These are phyloP conservation scores for Colostygia pectinataria DNA, from an alignment of 2,888 invertebrate species.

Conservation along the genomic window DNA sequence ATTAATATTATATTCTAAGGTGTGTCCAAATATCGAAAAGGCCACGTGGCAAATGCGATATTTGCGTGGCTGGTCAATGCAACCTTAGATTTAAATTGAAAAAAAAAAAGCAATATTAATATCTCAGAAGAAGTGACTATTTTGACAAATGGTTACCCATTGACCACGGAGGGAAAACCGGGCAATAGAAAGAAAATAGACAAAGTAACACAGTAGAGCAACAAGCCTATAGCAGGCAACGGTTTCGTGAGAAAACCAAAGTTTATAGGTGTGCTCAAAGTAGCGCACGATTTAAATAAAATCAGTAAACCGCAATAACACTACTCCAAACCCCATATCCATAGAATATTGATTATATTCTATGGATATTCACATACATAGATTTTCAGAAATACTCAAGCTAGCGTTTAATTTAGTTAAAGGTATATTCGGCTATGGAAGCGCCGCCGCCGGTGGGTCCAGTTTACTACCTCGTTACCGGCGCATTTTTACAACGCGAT, in stretches of 20 bases:
- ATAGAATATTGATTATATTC: too few species aligned
- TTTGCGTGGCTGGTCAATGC: too few species aligned
- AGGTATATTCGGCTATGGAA: constrained; percentile 49
- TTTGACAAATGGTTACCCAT: too few species aligned
- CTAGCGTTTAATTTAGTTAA: constrained; percentile 1
- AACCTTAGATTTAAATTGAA: too few species aligned
- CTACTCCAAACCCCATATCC: too few species aligned
- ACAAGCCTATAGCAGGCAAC: constrained; percentile 17
- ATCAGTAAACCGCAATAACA: neutral
- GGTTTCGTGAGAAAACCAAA: constrained; percentile 9
- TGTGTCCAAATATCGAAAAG: too few species aligned
- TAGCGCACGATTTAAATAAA: neutral
- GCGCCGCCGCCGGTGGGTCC: constrained; percentile 40
- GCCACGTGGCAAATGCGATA: too few species aligned
- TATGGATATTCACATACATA: too few species aligned
- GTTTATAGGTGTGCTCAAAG: neutral
- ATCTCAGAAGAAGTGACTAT: too few species aligned
- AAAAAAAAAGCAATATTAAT: too few species aligned
- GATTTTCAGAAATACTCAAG: neutral
- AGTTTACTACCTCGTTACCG: constrained; percentile 74
- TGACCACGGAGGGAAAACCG: too few species aligned
- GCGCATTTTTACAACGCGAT: constrained; percentile 75
- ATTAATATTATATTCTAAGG: too few species aligned
- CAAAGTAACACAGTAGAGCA: constrained; percentile 14
- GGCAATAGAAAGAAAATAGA: constrained; percentile 1